Evolutionary conservation across 2,888 invertebrate species (phyloP), one percentile per base, ranked within the genome.

Genomic region (Drosophila meridionalis): DNA sequence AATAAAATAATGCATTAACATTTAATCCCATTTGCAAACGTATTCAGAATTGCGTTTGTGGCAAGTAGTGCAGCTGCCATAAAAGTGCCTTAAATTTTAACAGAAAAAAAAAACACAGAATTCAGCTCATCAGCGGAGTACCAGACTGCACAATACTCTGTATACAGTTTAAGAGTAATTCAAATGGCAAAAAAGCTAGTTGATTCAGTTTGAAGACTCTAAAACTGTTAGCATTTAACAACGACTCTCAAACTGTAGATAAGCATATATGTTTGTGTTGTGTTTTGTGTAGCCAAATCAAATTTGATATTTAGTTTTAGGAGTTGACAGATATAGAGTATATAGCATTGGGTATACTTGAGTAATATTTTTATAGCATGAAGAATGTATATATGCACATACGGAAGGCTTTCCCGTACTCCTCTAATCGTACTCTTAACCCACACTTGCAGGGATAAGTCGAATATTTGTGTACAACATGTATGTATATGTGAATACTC

Each of bases 31-130:
- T 64, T 62, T 48, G 45, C 56, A 58, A 67, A 36, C 58, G 3
- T 65, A 64, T 47, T 67, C 68, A 48, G 60, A 50, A 68, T 56
- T 72, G 52, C 26, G 36, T 69, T 43, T 79, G 66, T 56, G 65
- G 67, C 60, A 42, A 50, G 47, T 55, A 59, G 47, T 67, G 72
- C 82, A 89, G 57, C 82, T 83, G 87, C 72, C 73, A 70, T 69
- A 65, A 65, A 30, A 52, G 11, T 34, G 3, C 14, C n/a, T 20
- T 7, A 30, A 72, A 53, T 45, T 45, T 20, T n/a, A 34, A 47
- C 40, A 65, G 53, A 40, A 28, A 7, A 34, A 47, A 68, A 34
- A 7, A 34, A 20, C 20, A 20, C 20, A 20, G 26, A 7, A 1
- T 12, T 6, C 12, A 12, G 14, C 4, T 12, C 7, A 0, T 4